Conservation (phyloP, 2,113 vertebrate species). For the Piaya cayana region DNA sequence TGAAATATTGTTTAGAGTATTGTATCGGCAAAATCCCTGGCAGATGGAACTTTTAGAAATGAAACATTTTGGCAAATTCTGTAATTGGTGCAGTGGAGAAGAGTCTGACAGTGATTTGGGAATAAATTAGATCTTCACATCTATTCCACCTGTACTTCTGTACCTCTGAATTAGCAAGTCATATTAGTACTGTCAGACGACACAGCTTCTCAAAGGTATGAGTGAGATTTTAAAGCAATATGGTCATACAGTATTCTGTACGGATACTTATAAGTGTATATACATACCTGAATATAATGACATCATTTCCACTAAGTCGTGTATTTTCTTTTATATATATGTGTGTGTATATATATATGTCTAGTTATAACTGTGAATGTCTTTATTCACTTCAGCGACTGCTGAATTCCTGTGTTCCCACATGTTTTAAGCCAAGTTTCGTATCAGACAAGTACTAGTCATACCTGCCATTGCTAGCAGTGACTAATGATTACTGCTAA, state of each 20-base stretch:
- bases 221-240: background rate
- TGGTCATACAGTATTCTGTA: background rate
- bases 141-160: background rate
- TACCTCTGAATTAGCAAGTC: background rate
- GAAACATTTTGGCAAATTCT: background rate
- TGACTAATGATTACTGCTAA: slow-evolving; percentile 1
- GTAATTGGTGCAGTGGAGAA: background rate
- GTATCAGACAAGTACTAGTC: slow-evolving; percentile 32
- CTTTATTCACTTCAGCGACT: background rate
- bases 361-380: background rate
- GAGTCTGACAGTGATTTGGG: background rate
- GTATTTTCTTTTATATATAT: background rate
- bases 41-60: background rate
- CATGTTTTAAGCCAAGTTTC: slow-evolving; percentile 14
- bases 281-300: background rate
- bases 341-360: background rate
- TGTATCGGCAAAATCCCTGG: background rate
- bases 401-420: slow-evolving; percentile 15
- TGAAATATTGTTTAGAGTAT: background rate
- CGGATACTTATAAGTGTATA: background rate
- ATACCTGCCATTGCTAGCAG: slow-evolving; percentile 34
- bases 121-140: background rate
- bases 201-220: background rate
- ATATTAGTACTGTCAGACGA: background rate
- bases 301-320: background rate